Evolutionary conservation across 1,140 invertebrate genomes (phyloP), one percentile per base, ranked within the genome.

Genomic region (Contarinia nasturtii): DNA sequence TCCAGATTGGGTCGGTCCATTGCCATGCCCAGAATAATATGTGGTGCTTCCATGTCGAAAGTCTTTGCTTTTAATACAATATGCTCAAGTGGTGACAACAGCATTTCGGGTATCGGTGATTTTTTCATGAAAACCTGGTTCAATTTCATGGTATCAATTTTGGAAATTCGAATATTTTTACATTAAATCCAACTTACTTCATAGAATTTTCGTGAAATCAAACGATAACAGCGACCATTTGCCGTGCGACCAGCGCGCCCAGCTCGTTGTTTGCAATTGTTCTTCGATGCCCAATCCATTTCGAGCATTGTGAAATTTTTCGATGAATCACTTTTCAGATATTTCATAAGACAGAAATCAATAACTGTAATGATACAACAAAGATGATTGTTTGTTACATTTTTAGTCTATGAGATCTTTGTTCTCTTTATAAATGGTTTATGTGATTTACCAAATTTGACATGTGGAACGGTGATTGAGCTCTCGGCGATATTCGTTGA

Each of bases 401-500:
- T 14, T 19, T 48, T 38, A 27, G 10, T 27, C 10, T 27, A 27
- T 27, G 40, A 5, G 34, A 45, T 49, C 18, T 41, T 33, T 48
- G 34, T 34, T 40, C 37, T 49, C n/a, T n/a, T n/a, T n/a, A n/a
- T n/a, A n/a, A n/a, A n/a, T n/a, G n/a, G n/a, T n/a, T n/a, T n/a
- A n/a, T n/a, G n/a, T n/a, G n/a, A n/a, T 55, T 55, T 58, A 79
- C 77, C 86, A 71, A 90, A 96, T 61, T 79, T 82, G 22, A 94
- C 79, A 67, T 96, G 87, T 27, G 85, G 78, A 33, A 98, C 86
- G 5, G 94, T 98, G 43, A 98, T 85, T 20, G 91, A 93, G 60
- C 88, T 95, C 67, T 98, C 95, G 0, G 92, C 91, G 53, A 98
- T 93, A 65, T 97, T 94, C 7, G 94, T 98, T 0, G 91, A 74